Base-by-base conservation (phyloP, 2,888 invertebrate species). In the Adela reaumurella region DNA sequence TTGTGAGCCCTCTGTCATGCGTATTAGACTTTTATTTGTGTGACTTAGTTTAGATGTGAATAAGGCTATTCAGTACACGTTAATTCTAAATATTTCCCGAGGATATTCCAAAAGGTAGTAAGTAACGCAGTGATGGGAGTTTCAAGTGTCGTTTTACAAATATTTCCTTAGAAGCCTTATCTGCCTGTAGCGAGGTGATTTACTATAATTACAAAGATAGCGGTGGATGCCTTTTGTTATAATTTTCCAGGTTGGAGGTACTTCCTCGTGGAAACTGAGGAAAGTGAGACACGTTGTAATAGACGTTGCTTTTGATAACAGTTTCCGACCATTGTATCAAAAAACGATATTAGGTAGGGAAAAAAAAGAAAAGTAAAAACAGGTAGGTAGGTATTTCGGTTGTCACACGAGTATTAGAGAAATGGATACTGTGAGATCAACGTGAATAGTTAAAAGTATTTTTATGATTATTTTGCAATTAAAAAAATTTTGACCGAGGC, bases 211-310 rank as follows among this genome's bases (percentile, higher is more conserved):
- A 79, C 76, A 76, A 73, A 80, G 80, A 80, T 80, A 80, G 78
- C 78, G 74, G 71, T 73, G 69, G 77, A 74, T 73, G 76, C 74
- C 77, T 77, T 74, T 78, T 78, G 77, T 77, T 77, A 77, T 77
- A 77, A 78, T 77, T 78, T 78, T 76, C 73, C 74, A 71, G 76
- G 70, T 72, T 64, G 68, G 68, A 65, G 69, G 65, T 66, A 74
- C 74, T 71, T 71, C 70, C 74, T 73, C 46, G 46, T 69, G 70
- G 71, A 69, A 74, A 74, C 73, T 74, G 69, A 74, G 46, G 50
- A 72, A 76, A 77, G 68, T 67, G 62, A 35, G 73, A 76, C 76
- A 74, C 77, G 76, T 77, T 74, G 76, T 77, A 74, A 77, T 77
- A 74, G 73, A 69, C 74, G 73, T 72, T 78, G 77, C 77, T 76